phyloP scores from a whole-genome alignment of 2,888 invertebrate species.

The Caenorhabditis macrosperma region DNA sequence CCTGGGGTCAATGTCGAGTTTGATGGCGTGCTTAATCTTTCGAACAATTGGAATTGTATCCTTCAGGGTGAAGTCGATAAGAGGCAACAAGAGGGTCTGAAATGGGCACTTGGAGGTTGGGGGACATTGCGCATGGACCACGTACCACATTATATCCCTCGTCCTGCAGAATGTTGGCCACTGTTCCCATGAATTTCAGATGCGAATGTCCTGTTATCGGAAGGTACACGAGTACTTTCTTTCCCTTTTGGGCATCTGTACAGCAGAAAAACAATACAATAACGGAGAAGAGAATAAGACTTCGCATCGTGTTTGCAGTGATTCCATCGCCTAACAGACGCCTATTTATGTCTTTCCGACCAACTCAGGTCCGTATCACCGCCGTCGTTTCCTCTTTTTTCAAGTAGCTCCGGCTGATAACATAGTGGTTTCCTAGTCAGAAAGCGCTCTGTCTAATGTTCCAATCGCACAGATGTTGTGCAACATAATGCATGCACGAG shows the following conservation, averaged over 20 bases:
- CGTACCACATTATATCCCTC: slow-evolving; percentile 60
- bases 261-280: neutral
- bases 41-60: slow-evolving; percentile 17
- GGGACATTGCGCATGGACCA: neutral
- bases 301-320: neutral
- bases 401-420: slow-evolving; percentile 1
- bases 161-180: slow-evolving; percentile 53
- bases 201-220: slow-evolving; percentile 54
- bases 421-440: neutral
- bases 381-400: neutral
- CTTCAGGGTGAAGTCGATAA: slow-evolving; percentile 40
- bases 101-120: too few relatives aligned
- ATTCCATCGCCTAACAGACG: neutral
- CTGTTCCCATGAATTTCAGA: slow-evolving; percentile 52
- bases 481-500: slow-evolving; percentile 28
- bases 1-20: slow-evolving; percentile 42
- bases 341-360: neutral
- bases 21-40: slow-evolving; percentile 36
- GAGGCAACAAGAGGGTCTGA: slow-evolving; percentile 58
- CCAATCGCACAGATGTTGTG: slow-evolving; percentile 35
- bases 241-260: neutral
- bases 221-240: slow-evolving; percentile 49
- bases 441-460: neutral
- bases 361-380: slow-evolving; percentile 10
- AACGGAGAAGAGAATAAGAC: neutral